phyloP scores from a whole-genome alignment of 2,113 vertebrate genomes.

The Dasyornis broadbenti region DNA sequence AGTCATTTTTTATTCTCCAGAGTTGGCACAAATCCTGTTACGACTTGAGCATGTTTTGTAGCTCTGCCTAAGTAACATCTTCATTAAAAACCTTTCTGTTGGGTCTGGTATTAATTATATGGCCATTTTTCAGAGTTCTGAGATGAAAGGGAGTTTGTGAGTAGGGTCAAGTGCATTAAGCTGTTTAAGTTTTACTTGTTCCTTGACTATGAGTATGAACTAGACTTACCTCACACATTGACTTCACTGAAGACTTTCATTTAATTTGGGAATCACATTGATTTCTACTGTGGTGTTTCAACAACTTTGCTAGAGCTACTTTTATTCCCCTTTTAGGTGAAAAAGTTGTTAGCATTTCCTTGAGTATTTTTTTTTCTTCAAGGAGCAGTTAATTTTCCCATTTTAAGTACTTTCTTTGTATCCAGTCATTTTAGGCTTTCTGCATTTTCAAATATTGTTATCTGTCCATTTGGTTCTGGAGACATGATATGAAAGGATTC shows the following conservation, averaged over 20 bases:
- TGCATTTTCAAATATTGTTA: neutral
- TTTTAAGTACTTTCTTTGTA: neutral
- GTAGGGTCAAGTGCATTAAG: neutral
- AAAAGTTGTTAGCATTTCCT: neutral
- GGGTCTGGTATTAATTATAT: neutral
- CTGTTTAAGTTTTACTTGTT: neutral
- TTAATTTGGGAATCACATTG: neutral
- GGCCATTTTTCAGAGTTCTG: neutral
- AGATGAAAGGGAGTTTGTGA: neutral
- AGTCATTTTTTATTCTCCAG: neutral
- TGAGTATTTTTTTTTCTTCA: neutral
- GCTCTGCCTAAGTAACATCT: neutral
- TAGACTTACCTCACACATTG: neutral
- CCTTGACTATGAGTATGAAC: neutral
- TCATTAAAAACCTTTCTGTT: neutral
- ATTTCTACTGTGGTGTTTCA: neutral
- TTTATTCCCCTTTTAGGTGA: neutral
- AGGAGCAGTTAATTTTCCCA: neutral
- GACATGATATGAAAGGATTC: neutral
- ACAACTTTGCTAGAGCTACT: neutral
- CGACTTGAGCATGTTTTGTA: neutral
- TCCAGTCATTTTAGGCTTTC: neutral
- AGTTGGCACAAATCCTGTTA: neutral
- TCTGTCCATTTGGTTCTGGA: neutral
- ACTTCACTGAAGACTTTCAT: neutral